Conservation (phyloP, 2,888 invertebrate genomes). For the Nephrotoma appendiculata region DNA sequence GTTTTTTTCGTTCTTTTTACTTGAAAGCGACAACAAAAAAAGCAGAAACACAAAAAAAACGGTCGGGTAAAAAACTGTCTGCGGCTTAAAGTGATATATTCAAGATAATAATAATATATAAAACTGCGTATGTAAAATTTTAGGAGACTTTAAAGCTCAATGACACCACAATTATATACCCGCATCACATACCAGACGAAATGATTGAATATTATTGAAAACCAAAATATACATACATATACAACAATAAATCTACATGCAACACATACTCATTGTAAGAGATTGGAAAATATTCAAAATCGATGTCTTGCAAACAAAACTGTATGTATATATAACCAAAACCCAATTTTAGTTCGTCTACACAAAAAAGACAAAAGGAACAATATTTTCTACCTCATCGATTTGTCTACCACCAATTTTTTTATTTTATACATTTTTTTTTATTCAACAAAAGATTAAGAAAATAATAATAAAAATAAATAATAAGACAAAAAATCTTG, state of each 20-base stretch:
- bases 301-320: not conserved
- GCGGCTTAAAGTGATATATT: not conserved
- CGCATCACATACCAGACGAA: not conserved
- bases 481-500: not conserved
- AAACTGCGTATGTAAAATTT: not conserved
- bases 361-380: not conserved
- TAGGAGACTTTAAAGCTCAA: not conserved
- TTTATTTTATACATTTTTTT: not conserved
- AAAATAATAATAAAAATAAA: not conserved
- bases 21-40: not conserved
- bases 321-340: not conserved
- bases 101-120: not conserved
- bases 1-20: not conserved
- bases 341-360: not conserved
- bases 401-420: not conserved
- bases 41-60: not conserved
- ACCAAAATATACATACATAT: not conserved
- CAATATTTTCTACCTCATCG: not conserved
- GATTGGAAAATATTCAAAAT: not conserved
- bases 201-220: not conserved
- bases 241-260: not conserved
- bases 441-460: not conserved
- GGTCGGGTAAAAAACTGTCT: not conserved
- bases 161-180: not conserved
- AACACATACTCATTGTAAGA: not conserved